Evolutionary conservation across 2,888 invertebrate genomes (phyloP).

Genomic region (Subacronicta megacephala): DNA sequence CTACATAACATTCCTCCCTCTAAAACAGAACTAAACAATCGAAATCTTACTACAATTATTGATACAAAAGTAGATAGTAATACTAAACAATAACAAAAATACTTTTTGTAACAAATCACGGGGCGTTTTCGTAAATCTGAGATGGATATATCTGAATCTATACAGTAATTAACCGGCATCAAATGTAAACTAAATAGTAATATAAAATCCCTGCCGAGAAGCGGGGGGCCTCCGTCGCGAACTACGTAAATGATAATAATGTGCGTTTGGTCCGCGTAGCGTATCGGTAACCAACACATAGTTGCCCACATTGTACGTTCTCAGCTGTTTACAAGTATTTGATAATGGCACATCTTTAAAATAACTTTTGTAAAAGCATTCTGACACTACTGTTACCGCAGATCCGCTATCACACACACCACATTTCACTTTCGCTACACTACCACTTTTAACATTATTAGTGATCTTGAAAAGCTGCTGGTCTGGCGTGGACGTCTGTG

Average conservation of each 20-base stretch:
- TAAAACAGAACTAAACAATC: too few species aligned
- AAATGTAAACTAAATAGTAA: constrained; percentile 1
- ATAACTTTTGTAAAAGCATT: not conserved
- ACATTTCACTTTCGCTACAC: constrained; percentile 3
- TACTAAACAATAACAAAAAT: too few species aligned
- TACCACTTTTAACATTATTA: not conserved
- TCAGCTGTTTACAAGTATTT: not conserved
- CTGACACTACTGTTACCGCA: constrained; percentile 6
- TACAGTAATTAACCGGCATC: constrained; percentile 5
- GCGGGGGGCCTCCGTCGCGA: not conserved
- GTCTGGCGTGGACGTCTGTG: not conserved
- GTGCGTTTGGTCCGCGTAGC: constrained; percentile 3
- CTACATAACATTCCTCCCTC: too few species aligned
- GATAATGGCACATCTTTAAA: constrained; percentile 14
- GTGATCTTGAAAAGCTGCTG: constrained; percentile 7
- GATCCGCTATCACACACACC: not conserved
- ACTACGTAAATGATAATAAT: not conserved
- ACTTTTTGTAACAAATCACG: too few species aligned
- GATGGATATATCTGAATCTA: not conserved
- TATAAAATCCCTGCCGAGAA: constrained; percentile 12
- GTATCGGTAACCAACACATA: not conserved
- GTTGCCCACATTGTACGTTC: constrained; percentile 6
- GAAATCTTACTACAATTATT: too few species aligned
- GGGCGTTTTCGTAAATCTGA: too few species aligned
- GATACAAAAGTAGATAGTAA: too few species aligned